A percentile compares a stretch with the other conserved stretches of the same genome.
phyloP scores from a whole-genome alignment of 2,888 invertebrate species.

The Meghimatium bilineatum region DNA sequence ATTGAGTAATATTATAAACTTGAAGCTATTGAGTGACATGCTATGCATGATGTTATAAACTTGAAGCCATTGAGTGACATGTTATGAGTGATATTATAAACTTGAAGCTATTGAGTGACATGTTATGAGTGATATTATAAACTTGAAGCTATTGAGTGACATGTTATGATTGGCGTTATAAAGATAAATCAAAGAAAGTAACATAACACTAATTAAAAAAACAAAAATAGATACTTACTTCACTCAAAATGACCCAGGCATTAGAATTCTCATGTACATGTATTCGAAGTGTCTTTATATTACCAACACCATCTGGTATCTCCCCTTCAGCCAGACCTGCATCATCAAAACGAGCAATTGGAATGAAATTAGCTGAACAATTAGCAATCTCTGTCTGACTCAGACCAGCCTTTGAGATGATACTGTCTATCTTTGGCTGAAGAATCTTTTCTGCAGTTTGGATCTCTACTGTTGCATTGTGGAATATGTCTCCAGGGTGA shows the following conservation, averaged over 20 bases:
- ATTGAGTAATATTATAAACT: too few relatives aligned
- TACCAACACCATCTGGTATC: slow-evolving; percentile 83
- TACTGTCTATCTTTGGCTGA: slow-evolving; percentile 44
- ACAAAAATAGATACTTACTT: slow-evolving; percentile 84
- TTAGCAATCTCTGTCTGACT: slow-evolving; percentile 46
- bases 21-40: too few relatives aligned
- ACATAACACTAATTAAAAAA: too few relatives aligned
- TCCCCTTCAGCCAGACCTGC: slow-evolving; percentile 88
- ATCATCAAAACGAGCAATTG: slow-evolving; percentile 86
- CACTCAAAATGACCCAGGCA: slow-evolving; percentile 94
- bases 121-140: too few relatives aligned
- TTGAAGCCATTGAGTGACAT: too few relatives aligned
- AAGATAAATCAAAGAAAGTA: too few relatives aligned
- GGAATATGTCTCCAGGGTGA: slow-evolving; percentile 91
- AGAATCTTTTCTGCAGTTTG: slow-evolving; percentile 78
- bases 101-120: too few relatives aligned
- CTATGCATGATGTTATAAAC: too few relatives aligned
- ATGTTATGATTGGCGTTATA: too few relatives aligned
- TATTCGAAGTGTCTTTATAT: slow-evolving; percentile 85
- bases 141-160: too few relatives aligned
- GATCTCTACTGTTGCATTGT: slow-evolving; percentile 90
- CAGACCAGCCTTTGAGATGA: slow-evolving; percentile 11
- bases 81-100: too few relatives aligned
- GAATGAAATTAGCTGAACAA: slow-evolving; percentile 83
- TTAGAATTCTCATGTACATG: slow-evolving; percentile 87